Base-by-base conservation (phyloP, 1,140 invertebrate species). In the Listronotus oregonensis region DNA sequence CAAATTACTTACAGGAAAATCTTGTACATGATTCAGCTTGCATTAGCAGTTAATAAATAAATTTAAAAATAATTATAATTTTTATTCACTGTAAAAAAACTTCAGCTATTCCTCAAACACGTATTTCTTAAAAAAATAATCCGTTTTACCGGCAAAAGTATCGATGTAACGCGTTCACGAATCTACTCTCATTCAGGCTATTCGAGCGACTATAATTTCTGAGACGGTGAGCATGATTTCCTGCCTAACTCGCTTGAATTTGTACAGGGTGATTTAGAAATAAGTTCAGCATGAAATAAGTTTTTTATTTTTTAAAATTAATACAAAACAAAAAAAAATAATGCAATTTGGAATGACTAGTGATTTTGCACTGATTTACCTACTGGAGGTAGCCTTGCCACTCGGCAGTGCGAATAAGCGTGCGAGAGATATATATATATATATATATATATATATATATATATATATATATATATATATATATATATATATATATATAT, bases 131-230 rank as follows among this genome's bases (percentile, higher is more conserved):
- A 17, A 17, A 6, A 52, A 15, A 31, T 51, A 52, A 27, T 27
- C 21, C 21, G 21, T 7, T 7, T 5, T 40, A 15, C 39, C 34
- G n/a, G 34, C n/a, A 18, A 55, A 55, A 55, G 34, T 55, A 37
- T 39, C 39, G 18, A n/a, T 39, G 52, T 17, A 42, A 39, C n/a
- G 34, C 32, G 27, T 15, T 39, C 14, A 40, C 18, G 34, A 55
- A 55, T 55, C 32, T 21, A 39, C 52, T 40, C 52, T 55, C 52
- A 55, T 55, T 55, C 52, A 31, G 32, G 21, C 39, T 55, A 55
- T 40, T 55, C 52, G 52, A 55, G 52, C 32, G 34, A 55, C 47
- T 50, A 50, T 50, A 50, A 50, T 50, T 50, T 50, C 47, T 50
- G 47, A 50, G 47, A 50, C 47, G 10, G 47, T 31, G 21, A 50